These are phyloP conservation scores for Pelochelys cantorii DNA, from an alignment of 2,797 vertebrate genomes.

Conservation along the genomic window DNA sequence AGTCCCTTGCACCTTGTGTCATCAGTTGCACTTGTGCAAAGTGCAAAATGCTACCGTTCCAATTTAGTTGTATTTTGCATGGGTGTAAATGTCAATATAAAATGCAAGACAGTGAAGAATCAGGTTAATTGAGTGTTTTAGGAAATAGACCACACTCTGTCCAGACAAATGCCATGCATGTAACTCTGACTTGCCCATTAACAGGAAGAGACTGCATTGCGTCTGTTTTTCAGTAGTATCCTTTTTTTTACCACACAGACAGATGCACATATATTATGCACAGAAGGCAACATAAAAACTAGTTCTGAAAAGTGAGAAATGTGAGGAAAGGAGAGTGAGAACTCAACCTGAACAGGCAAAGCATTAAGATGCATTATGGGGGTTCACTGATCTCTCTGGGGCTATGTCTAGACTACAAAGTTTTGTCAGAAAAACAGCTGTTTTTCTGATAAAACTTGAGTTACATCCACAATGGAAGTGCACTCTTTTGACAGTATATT, in stretches of 20 bases:
- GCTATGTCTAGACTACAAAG: too few species aligned
- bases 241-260: neutral
- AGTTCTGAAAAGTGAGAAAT: neutral
- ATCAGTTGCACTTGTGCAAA: neutral
- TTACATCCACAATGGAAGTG: too few species aligned
- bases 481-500: too few species aligned
- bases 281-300: neutral
- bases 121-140: constrained; percentile 7
- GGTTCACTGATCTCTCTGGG: neutral
- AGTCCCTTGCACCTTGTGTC: neutral
- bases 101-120: neutral
- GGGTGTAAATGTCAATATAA: neutral
- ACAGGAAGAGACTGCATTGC: neutral
- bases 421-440: too few species aligned
- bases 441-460: too few species aligned
- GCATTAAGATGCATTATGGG: fast-evolving
- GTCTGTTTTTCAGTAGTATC: constrained; percentile 7
- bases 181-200: neutral
- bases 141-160: constrained; percentile 2
- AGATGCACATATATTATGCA: neutral
- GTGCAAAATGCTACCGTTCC: constrained; percentile 2
- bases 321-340: neutral
- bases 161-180: constrained; percentile 21
- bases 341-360: neutral
- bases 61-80: neutral